These are phyloP conservation scores for Nephila pilipes DNA, from an alignment of 1,140 invertebrate genomes.

Conservation along the genomic window DNA sequence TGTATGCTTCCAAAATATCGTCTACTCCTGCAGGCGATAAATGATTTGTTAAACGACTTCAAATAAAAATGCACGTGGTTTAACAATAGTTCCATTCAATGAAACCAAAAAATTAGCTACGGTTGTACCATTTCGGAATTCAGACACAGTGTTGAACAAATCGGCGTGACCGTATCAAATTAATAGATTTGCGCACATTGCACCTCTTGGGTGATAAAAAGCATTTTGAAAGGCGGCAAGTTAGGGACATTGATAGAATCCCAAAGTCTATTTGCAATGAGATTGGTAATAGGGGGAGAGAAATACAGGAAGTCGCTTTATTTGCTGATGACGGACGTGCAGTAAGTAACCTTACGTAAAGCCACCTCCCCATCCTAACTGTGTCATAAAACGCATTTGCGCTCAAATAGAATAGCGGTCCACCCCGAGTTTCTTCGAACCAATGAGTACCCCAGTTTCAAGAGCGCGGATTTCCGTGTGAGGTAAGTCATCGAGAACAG, in stretches of 20 bases:
- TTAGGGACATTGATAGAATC: background rate
- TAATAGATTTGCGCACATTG: constrained; percentile 19
- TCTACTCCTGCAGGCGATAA: background rate
- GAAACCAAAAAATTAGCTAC: background rate
- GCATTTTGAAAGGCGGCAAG: background rate
- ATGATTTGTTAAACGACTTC: background rate
- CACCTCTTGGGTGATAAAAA: constrained; percentile 19
- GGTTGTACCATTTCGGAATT: background rate
- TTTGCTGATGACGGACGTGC: constrained; percentile 54
- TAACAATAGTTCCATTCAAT: background rate
- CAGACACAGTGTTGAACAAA: background rate
- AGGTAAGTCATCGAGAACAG: background rate
- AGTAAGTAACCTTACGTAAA: constrained; percentile 28
- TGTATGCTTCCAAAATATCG: too few species aligned
- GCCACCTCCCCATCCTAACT: background rate
- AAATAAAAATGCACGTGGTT: background rate
- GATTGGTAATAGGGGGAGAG: constrained; percentile 14
- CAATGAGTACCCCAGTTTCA: constrained; percentile 20
- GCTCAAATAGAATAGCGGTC: constrained; percentile 43
- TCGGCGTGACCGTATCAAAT: constrained; percentile 9
- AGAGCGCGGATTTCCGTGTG: background rate
- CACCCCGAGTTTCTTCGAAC: background rate
- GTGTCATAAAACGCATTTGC: constrained; percentile 56
- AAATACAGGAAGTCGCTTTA: constrained; percentile 33
- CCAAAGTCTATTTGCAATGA: constrained; percentile 16